A percentile compares a stretch with the other conserved stretches of the same genome.
These are phyloP conservation scores for Pseudococcus longispinus DNA, from an alignment of 2,888 invertebrate species.

Conservation along the genomic window DNA sequence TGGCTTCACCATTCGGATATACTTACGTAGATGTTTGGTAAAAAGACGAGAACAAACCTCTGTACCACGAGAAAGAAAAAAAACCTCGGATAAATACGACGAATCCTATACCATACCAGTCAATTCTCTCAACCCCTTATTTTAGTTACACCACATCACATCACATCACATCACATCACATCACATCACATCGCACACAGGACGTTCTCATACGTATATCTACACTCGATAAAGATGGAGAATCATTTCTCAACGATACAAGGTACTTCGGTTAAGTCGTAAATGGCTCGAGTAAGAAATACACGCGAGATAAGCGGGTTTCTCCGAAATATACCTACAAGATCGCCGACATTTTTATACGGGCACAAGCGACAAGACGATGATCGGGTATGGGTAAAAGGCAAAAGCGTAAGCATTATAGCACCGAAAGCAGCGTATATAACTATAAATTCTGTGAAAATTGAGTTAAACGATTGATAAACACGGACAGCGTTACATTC, in stretches of 20 bases:
- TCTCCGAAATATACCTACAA: not conserved
- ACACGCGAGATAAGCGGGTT: not conserved
- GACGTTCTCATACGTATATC: not conserved
- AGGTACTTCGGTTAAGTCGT: not conserved
- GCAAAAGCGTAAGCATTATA: not conserved
- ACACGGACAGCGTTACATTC: conserved; percentile 46
- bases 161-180: no score
- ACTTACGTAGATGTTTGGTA: not conserved
- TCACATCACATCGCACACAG: no score
- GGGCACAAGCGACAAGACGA: not conserved
- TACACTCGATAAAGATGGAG: not conserved
- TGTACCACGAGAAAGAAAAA: not conserved
- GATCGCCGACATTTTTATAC: not conserved
- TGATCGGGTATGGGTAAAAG: not conserved
- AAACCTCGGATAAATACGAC: not conserved
- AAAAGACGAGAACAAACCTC: not conserved
- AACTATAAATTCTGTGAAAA: conserved; percentile 42
- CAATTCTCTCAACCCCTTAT: not conserved
- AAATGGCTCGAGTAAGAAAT: not conserved
- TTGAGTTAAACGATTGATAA: conserved; percentile 44
- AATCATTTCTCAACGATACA: not conserved
- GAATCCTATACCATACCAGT: no score
- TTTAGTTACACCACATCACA: not conserved
- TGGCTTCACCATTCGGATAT: no score
- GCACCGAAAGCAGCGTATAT: not conserved